These are phyloP conservation scores for Diceros bicornis DNA, from an alignment of 2,797 vertebrate genomes.

Conservation along the genomic window DNA sequence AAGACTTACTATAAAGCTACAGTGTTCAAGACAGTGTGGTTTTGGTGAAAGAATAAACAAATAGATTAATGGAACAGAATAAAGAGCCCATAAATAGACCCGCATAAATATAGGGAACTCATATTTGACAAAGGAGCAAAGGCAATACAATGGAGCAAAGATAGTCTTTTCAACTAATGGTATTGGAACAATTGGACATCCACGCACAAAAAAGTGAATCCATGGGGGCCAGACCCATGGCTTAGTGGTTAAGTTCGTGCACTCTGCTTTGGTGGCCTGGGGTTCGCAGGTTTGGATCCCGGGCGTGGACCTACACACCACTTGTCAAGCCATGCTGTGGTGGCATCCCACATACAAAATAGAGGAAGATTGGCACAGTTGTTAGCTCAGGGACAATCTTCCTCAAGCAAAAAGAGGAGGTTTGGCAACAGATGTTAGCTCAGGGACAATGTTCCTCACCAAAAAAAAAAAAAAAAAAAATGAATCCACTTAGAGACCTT, in stretches of 20 bases:
- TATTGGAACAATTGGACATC: background rate
- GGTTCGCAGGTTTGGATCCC: too few species aligned
- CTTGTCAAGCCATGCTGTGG: too few species aligned
- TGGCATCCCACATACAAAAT: too few species aligned
- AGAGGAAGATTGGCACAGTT: too few species aligned
- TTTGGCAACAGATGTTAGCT: too few species aligned
- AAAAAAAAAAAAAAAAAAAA: background rate
- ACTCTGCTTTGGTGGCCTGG: too few species aligned
- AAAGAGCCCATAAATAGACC: background rate
- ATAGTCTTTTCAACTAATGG: background rate
- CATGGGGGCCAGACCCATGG: too few species aligned
- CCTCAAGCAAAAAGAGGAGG: too few species aligned
- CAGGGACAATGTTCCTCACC: too few species aligned
- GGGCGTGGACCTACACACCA: too few species aligned
- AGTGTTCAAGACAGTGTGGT: background rate
- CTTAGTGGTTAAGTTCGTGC: too few species aligned
- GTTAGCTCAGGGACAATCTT: too few species aligned
- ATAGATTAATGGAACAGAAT: background rate
- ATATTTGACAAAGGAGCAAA: background rate
- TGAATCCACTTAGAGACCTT: background rate
- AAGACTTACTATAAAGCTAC: background rate
- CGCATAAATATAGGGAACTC: background rate
- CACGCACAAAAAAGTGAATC: background rate
- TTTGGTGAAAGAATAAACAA: background rate
- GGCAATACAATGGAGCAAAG: background rate